Evolutionary conservation across 2,113 vertebrate genomes (phyloP), one percentile per base, ranked within the genome.

Genomic region (Dicerorhinus sumatrensis): DNA sequence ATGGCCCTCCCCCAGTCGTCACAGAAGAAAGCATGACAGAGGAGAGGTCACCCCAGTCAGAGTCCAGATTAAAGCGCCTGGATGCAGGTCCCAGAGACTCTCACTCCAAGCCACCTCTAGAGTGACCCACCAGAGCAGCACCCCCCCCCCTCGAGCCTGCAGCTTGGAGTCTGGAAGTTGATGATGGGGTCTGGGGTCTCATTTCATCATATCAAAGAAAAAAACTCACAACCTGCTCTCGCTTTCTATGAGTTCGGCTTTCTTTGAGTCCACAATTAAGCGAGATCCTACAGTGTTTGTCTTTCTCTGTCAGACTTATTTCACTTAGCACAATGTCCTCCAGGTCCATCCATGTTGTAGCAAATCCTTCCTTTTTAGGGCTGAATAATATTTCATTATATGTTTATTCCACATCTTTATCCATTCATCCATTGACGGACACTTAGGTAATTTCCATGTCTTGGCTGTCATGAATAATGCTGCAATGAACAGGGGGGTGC

Each of bases 401-500:
- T 2, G 0, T 0, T 1, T 14, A 2, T 27, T 0, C 33, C 39
- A 17, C 8, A 3, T 48, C 23, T 9, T 12, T 4, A 2, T 0
- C 90, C 42, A 0, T 1, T 3, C 11, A 1, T 11, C 69, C 2
- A 0, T 4, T 5, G 1, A 13, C 0, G 18, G 18, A 1, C 42
- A 17, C 11, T 5, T 0, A 5, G 76, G 48, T 4, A 21, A 6
- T 1, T 6, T 3, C 11, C n/a, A 0, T 0, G 8, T 42, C 76
- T 46, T 8, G 89, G 51, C 12, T 39, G 4, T 11, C 3, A 48
- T 0, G 16, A 21, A 63, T 5, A 0, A 48, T 0, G 27, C 27
- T 11, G 29, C 36, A 18, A 1, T 5, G 77, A 27, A 12, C 6
- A 4, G 0, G 36, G 51, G 46, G 70, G 17, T 10, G n/a, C 9